phyloP scores from a whole-genome alignment of 2,113 vertebrate species.

The Calidris pugnax region DNA sequence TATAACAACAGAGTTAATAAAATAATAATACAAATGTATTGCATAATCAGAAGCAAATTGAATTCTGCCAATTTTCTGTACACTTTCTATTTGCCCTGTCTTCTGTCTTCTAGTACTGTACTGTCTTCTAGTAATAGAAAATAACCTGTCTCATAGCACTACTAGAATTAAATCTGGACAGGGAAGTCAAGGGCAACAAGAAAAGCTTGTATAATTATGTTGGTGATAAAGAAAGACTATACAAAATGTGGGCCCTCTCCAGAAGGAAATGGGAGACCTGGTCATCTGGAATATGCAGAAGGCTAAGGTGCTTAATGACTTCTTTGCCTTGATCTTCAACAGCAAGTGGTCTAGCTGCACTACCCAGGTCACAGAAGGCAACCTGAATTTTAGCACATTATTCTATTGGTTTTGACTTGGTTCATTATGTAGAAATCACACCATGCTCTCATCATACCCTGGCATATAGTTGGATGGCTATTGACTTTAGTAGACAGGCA shows the following conservation, averaged over 20 bases:
- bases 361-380: neutral
- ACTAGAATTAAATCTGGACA: neutral
- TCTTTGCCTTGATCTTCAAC: neutral
- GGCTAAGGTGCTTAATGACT: neutral
- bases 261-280: neutral
- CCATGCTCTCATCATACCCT: neutral
- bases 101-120: neutral
- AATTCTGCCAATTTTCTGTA: neutral
- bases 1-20: constrained; percentile 46
- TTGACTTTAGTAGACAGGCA: neutral
- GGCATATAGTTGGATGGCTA: neutral
- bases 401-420: neutral
- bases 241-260: neutral
- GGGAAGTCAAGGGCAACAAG: neutral
- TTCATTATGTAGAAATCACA: neutral
- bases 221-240: neutral
- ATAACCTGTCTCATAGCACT: neutral
- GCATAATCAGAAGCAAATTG: constrained; percentile 20
- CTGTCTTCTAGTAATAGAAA: neutral
- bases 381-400: neutral
- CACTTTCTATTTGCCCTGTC: neutral
- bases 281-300: neutral
- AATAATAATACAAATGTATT: constrained; percentile 24
- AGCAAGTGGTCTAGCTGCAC: neutral
- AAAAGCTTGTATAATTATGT: neutral